Evolutionary conservation across 1,140 invertebrate species (phyloP), one percentile per base, ranked within the genome.

Genomic region (Pogonognathellus flavescens): DNA sequence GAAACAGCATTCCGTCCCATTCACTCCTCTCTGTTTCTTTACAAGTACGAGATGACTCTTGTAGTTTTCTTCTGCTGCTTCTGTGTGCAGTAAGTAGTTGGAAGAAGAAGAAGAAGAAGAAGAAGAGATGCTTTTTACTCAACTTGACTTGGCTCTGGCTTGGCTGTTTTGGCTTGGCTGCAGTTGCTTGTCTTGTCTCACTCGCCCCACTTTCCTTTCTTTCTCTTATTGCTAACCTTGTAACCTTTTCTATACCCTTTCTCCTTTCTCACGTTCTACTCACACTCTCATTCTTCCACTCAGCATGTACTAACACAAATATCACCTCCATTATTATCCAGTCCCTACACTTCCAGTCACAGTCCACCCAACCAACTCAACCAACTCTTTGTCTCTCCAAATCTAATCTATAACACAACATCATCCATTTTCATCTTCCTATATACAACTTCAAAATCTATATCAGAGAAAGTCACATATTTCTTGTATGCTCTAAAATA

Each of bases 1-100:
- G 84, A 85, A 70, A 81, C 84, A 85, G 80, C 80, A 59, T 82
- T 81, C 60, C 80, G 52, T 85, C 70, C 80, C 80, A 81, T 57
- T 81, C 80, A 81, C 80, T 57, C 80, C 55, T 81, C 80, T 81
- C 11, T n/a, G 9, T n/a, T 22, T 16, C 52, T 25, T 25, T n/a
- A 18, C 20, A 14, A 80, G 49, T 14, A 81, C 55, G n/a, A 76
- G 70, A 66, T 70, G n/a, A 72, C 83, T 72, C 49, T 76, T 84
- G 20, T 70, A 11, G 62, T 72, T 55, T 84, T 10, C 62, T 66
- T 70, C 20, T 41, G 31, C 31, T 6, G 31, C 31, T 41, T 6
- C 31, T 41, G 6, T 6, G 6, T 41, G 1, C 31, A 41, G 31
- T 41, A 41, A 41, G 2, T 41, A 41, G 31, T 41, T 41, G 31